Evolutionary conservation across 2,888 invertebrate genomes (phyloP), one percentile per base, ranked within the genome.

Genomic region (Melieria crassipennis): DNA sequence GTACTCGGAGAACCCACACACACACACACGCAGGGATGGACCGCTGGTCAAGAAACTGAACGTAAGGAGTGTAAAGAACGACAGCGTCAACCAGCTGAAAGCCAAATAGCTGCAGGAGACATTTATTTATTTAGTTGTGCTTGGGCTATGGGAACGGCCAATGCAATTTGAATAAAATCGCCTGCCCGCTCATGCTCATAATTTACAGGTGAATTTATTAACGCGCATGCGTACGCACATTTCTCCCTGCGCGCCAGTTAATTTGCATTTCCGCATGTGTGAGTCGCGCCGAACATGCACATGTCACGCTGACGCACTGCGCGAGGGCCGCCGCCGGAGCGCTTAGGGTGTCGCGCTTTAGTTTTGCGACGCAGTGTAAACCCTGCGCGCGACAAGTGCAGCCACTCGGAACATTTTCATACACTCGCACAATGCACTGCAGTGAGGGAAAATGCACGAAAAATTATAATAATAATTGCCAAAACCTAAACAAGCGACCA

Each of bases 171-270:
- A 30, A 30, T 30, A 30, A 30, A 30, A 10, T 45, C 11, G 13
- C 9, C 46, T n/a, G 56, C 47, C 62, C 48, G 10, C 16, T 55
- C 7, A 11, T 45, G 42, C 55, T 45, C 50, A 62, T 62, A 62
- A 63, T 69, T 69, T 63, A 69, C 63, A 63, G 63, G 69, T 69
- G 69, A 69, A 69, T 69, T 69, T 63, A 69, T 63, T 63, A 69
- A 62, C 63, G 62, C 63, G 69, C 69, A 56, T 56, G 69, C 55
- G 63, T 62, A 55, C 62, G 56, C 69, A 69, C 63, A 69, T 69
- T 67, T 61, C 46, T 58, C 50, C 52, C 42, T 13, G 42, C 46
- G 61, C 50, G 55, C 46, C 42, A 13, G 9, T 7, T 61, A 63
- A 69, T 69, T 69, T 69, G 47, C 55, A 57, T 69, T 63, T 69